Percentiles rank a stretch among this genome's conserved stretches.
These are phyloP conservation scores for Criorhina ranunculi DNA, from an alignment of 2,888 invertebrate species.

Conservation along the genomic window DNA sequence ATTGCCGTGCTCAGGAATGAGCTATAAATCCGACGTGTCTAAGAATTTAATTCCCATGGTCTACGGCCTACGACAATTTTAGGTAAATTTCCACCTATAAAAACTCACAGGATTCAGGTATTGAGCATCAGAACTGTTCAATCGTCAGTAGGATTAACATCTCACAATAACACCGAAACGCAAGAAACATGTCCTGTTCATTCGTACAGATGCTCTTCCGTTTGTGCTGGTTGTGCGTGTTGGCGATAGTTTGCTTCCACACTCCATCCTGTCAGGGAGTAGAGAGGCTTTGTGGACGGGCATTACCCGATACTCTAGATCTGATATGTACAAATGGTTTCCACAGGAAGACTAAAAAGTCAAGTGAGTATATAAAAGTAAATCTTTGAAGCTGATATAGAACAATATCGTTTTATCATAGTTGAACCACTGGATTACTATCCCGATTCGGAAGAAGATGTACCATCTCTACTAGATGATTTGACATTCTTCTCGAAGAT, in stretches of 20 bases:
- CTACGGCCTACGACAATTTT: neutral
- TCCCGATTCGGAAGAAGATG: neutral
- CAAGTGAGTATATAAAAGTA: slow-evolving; percentile 10
- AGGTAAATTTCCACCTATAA: neutral
- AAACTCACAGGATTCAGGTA: neutral
- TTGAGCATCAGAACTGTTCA: slow-evolving; percentile 8
- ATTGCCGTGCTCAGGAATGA: neutral
- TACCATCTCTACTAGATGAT: slow-evolving; percentile 37
- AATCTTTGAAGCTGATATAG: neutral
- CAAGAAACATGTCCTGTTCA: slow-evolving; percentile 3
- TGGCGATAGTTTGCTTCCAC: neutral
- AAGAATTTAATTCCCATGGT: neutral
- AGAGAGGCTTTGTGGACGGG: neutral
- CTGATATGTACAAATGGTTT: neutral
- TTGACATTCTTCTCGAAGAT: slow-evolving; percentile 75
- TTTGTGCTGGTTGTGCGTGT: slow-evolving; percentile 9
- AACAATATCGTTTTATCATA: neutral
- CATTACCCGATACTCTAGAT: neutral
- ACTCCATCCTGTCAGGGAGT: neutral
- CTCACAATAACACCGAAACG: neutral
- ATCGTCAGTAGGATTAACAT: slow-evolving; percentile 7
- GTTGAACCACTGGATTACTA: slow-evolving; percentile 15
- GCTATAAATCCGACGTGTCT: neutral
- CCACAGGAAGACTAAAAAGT: slow-evolving; percentile 4
- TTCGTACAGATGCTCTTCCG: neutral